Evolutionary conservation across 2,888 invertebrate genomes (phyloP).

Genomic region (Harpalus rufipes): DNA sequence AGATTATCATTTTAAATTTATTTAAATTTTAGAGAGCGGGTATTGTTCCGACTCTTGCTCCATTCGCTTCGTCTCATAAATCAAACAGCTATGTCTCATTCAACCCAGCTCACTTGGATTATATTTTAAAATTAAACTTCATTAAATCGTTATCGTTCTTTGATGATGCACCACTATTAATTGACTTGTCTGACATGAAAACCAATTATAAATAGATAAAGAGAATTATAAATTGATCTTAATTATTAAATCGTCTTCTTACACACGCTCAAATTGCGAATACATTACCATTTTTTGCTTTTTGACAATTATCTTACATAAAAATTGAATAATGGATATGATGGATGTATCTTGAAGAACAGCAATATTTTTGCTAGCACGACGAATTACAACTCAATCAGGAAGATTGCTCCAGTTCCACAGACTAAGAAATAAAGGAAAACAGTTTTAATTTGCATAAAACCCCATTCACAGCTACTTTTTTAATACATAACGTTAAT

Average conservation of each 20-base stretch:
- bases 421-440: neutral
- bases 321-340: neutral
- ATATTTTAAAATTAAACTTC: slow-evolving; percentile 48
- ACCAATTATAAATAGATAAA: slow-evolving; percentile 54
- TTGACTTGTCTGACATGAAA: slow-evolving; percentile 43
- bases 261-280: slow-evolving; percentile 23
- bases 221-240: slow-evolving; percentile 49
- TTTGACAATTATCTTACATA: slow-evolving; percentile 9
- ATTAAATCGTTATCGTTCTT: slow-evolving; percentile 44
- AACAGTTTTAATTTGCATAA: too few species aligned
- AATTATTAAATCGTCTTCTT: slow-evolving; percentile 35
- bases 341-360: neutral
- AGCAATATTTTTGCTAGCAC: neutral
- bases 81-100: slow-evolving; percentile 59
- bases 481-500: too few species aligned
- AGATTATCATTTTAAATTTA: slow-evolving; percentile 65
- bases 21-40: slow-evolving; percentile 59
- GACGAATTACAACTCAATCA: neutral
- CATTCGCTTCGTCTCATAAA: slow-evolving; percentile 49
- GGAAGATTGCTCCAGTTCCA: neutral
- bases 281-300: slow-evolving; percentile 11
- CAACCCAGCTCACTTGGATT: slow-evolving; percentile 44
- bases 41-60: slow-evolving; percentile 51
- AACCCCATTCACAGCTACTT: too few species aligned
- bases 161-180: slow-evolving; percentile 41